These are phyloP conservation scores for Ectropis crepuscularia DNA, from an alignment of 2,888 invertebrate genomes.

Conservation along the genomic window DNA sequence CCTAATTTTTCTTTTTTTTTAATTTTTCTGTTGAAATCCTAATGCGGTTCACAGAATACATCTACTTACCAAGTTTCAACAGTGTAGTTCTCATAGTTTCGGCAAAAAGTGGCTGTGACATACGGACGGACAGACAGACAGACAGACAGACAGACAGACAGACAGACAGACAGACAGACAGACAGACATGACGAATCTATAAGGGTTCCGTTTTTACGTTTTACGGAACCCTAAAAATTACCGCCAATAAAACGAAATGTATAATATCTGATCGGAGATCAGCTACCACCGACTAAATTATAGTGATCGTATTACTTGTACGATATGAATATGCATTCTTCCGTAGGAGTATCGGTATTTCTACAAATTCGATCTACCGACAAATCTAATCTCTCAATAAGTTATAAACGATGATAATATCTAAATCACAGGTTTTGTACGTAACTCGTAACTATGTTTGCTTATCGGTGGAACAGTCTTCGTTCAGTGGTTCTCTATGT, in stretches of 20 bases:
- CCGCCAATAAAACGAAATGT: conserved; percentile 1
- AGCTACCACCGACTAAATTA: conserved; percentile 1
- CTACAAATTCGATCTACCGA: conserved; percentile 12
- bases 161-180: too few relatives aligned
- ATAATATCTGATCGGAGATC: conserved; percentile 4
- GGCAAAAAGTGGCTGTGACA: too few relatives aligned
- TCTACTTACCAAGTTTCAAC: too few relatives aligned
- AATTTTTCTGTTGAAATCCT: too few relatives aligned
- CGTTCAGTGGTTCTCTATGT: not conserved
- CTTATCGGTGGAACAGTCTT: not conserved
- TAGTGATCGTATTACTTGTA: conserved; percentile 2
- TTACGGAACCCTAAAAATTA: too few relatives aligned
- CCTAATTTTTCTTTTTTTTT: too few relatives aligned
- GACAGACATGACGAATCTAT: too few relatives aligned
- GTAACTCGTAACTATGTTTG: not conserved
- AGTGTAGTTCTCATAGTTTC: too few relatives aligned
- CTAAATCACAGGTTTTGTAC: conserved; percentile 5
- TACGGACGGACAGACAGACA: too few relatives aligned
- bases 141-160: too few relatives aligned
- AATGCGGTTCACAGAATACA: too few relatives aligned
- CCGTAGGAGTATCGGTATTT: conserved; percentile 1
- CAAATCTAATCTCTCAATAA: conserved; percentile 15
- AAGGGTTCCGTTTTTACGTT: too few relatives aligned
- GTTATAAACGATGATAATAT: conserved; percentile 3
- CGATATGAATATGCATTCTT: conserved; percentile 2